phyloP scores from a whole-genome alignment of 2,888 invertebrate genomes.

The Ptilodon capucinus region DNA sequence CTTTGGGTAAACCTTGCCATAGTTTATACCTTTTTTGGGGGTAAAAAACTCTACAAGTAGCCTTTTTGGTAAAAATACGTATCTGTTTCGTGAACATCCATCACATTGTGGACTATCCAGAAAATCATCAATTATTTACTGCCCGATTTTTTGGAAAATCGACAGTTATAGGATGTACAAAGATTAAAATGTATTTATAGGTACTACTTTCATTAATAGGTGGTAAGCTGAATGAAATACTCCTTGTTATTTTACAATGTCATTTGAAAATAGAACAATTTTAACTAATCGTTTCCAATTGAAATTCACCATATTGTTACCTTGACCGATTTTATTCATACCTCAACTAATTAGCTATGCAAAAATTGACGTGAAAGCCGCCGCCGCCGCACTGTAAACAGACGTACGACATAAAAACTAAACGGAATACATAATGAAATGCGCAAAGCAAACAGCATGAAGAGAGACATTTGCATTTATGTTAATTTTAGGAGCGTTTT shows the following conservation, averaged over 20 bases:
- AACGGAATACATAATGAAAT: conserved; percentile 40
- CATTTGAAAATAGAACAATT: not conserved
- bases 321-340: conserved; percentile 8
- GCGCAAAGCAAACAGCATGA: conserved; percentile 38
- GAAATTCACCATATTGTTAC: not conserved
- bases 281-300: not conserved
- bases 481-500: conserved; percentile 51
- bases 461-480: conserved; percentile 63
- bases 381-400: conserved; percentile 1
- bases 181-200: too few species aligned
- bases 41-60: too few species aligned
- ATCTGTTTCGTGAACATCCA: too few species aligned
- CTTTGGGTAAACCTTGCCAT: too few species aligned
- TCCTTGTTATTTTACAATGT: not conserved
- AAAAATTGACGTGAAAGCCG: conserved; percentile 2
- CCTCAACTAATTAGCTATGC: not conserved
- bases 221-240: too few species aligned
- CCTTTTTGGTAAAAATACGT: too few species aligned
- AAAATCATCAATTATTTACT: too few species aligned
- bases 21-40: too few species aligned
- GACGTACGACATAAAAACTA: conserved; percentile 13
- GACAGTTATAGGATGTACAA: too few species aligned
- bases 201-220: too few species aligned
- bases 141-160: too few species aligned
- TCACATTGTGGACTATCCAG: too few species aligned